Base-by-base conservation (phyloP, 1,140 invertebrate genomes). In the Vollenhovia emeryi region DNA sequence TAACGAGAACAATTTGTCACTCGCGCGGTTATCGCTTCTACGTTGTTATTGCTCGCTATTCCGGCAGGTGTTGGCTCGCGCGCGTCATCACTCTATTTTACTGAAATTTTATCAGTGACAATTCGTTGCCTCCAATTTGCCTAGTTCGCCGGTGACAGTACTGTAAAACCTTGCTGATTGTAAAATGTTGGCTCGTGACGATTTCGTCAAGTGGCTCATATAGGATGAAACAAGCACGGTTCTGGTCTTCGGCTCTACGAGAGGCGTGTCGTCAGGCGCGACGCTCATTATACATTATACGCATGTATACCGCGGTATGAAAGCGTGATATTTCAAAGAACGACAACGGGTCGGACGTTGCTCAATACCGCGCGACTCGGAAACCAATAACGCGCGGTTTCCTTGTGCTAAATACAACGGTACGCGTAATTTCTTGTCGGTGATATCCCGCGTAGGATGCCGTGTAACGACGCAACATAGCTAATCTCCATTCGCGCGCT, bases 1-100 rank as follows among this genome's bases (percentile, higher is more conserved):
- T 71, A 82, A 82, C 78, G 36, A 57, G 78, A 57, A n/a, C 66
- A 73, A 82, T 82, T 82, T 82, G 52, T 59, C 50, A 50, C n/a
- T 57, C 40, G 66, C n/a, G 66, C 24, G 50, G n/a, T 15, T 40
- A 52, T 3, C 33, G 8, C 7, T 15, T 40, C 36, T 33, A 33
- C 52, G 55, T 79, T 68, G n/a, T 33, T 33, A 33, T 33, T 33
- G 6, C 6, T 55, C 13, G 24, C 50, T 24, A 15, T 43, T 50
- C 15, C 68, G 27, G 27, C 52, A 48, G 66, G 27, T 52, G 68
- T 9, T 52, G 11, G 50, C 30, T 33, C 18, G 40, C 7, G n/a
- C 2, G 45, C 9, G 6, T 50, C 15, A 73, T 55, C 24, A 36
- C 3, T 11, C 18, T 52, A 24, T 15, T 21, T 1, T 24, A 36